phyloP scores from a whole-genome alignment of 2,797 vertebrate species.

The Pteronotus mesoamericanus region DNA sequence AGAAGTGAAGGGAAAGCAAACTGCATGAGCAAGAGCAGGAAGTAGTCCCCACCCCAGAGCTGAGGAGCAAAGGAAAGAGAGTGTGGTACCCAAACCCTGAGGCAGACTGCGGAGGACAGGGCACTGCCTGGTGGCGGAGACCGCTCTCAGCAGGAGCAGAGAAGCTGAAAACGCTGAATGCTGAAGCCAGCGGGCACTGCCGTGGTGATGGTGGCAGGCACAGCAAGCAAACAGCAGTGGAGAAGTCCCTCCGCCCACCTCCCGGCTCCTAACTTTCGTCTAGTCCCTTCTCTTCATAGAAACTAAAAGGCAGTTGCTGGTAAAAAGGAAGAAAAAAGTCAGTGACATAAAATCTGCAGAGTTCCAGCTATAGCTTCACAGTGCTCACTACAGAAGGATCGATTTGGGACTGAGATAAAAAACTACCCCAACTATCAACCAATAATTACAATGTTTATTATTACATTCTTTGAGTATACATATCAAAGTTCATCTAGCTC shows the following conservation, averaged over 20 bases:
- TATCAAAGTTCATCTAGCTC: not conserved
- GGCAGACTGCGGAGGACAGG: not conserved
- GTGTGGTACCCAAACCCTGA: not conserved
- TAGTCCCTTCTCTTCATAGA: not conserved
- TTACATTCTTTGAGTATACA: not conserved
- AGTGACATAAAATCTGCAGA: not conserved
- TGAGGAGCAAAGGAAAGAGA: not conserved
- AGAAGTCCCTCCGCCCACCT: not conserved
- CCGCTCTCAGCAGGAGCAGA: not conserved
- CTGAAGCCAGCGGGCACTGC: not conserved
- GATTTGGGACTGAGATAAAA: not conserved
- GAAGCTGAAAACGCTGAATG: not conserved
- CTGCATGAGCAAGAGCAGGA: not conserved
- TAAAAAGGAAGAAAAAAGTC: not conserved
- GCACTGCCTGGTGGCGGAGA: not conserved
- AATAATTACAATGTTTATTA: not conserved
- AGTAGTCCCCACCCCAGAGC: not conserved
- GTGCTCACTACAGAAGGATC: not conserved
- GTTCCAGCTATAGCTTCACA: not conserved
- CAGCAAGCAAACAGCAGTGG: not conserved
- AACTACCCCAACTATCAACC: not conserved
- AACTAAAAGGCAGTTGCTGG: fast-evolving
- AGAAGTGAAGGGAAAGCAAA: not conserved
- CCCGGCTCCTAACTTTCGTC: not conserved
- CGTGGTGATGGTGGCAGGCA: not conserved